Evolutionary conservation across 1,140 invertebrate genomes (phyloP).

Genomic region (Pygmarrhopalites habei): DNA sequence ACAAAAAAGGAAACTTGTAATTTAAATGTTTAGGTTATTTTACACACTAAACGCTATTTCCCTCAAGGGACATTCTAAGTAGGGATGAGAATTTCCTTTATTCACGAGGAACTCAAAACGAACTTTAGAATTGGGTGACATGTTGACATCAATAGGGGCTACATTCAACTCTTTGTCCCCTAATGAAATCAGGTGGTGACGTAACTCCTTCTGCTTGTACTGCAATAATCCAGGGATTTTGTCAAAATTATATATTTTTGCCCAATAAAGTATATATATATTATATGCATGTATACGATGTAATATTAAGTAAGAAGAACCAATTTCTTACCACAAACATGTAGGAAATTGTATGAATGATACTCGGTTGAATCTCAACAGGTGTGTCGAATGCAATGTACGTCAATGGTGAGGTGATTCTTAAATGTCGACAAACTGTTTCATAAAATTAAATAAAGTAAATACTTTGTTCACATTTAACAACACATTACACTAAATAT

Average conservation of each 20-base stretch:
- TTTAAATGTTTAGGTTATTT: too few relatives aligned
- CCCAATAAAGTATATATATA: background rate
- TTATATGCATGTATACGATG: background rate
- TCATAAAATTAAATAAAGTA: too few relatives aligned
- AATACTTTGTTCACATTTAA: too few relatives aligned
- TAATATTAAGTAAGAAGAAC: background rate
- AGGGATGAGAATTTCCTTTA: slow-evolving; percentile 2
- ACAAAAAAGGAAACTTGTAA: too few relatives aligned
- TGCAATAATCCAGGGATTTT: background rate
- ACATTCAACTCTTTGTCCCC: background rate
- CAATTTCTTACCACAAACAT: slow-evolving; percentile 3
- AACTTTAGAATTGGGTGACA: background rate
- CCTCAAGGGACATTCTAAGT: background rate
- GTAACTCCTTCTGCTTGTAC: background rate
- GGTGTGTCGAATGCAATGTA: background rate
- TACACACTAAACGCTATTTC: background rate
- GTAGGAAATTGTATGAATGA: slow-evolving; percentile 8
- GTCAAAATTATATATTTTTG: background rate
- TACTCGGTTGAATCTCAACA: background rate
- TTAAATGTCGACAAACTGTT: background rate
- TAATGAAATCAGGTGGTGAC: slow-evolving; percentile 1
- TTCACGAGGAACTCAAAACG: background rate
- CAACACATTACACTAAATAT: too few relatives aligned
- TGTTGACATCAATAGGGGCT: background rate
- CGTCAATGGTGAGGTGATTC: background rate